Percentiles rank a stretch among this genome's conserved stretches.
Conservation (phyloP, 2,797 vertebrate species). For the Tapera naevia region DNA sequence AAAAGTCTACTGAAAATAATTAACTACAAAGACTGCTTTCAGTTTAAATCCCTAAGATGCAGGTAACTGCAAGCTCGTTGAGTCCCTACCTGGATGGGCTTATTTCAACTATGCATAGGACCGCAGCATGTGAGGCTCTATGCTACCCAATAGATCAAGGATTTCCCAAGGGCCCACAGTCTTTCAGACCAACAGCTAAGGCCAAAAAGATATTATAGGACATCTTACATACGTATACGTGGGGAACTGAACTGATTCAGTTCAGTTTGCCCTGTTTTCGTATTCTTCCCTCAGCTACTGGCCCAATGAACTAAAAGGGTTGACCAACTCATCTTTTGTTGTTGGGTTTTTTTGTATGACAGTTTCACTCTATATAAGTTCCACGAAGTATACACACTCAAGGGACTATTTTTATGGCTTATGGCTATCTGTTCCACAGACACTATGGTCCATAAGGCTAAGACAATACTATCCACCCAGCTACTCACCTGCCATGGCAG, state of each 20-base stretch:
- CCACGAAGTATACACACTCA: fast-evolving
- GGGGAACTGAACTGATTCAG: neutral
- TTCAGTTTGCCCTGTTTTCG: neutral
- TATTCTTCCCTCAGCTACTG: neutral
- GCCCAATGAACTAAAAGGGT: neutral
- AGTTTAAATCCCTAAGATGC: neutral
- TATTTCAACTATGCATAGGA: neutral
- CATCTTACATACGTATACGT: neutral
- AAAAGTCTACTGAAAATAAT: neutral
- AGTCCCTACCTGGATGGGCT: neutral
- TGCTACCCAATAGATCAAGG: fast-evolving
- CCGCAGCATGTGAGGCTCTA: fast-evolving
- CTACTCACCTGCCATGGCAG: conserved; percentile 84
- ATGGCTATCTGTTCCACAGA: neutral
- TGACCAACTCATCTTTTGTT: neutral
- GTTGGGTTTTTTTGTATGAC: neutral
- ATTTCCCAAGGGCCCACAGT: neutral
- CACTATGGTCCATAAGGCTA: neutral
- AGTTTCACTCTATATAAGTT: neutral
- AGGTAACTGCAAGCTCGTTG: neutral
- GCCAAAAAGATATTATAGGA: neutral
- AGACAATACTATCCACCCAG: neutral
- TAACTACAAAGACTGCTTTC: neutral
- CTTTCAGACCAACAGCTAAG: neutral
- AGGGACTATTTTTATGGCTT: neutral